These are phyloP conservation scores for Diabrotica virgifera DNA, from an alignment of 1,140 invertebrate genomes.

Conservation along the genomic window DNA sequence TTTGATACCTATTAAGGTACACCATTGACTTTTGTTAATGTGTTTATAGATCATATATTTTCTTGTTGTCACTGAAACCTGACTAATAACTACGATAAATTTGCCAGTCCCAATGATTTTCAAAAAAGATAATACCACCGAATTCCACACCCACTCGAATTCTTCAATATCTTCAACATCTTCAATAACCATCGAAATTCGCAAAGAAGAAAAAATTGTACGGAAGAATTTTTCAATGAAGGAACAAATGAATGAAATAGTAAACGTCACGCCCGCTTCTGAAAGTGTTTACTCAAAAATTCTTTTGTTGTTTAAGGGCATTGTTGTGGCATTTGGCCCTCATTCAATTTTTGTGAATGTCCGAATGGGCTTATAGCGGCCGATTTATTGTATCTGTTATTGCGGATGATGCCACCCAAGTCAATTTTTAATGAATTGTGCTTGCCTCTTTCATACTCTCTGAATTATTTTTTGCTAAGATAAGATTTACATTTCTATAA, in stretches of 20 bases:
- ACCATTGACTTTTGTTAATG: too few relatives aligned
- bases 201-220: not conserved
- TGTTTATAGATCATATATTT: too few relatives aligned
- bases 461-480: too few relatives aligned
- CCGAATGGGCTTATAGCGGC: not conserved
- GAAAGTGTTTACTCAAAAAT: slow-evolving; percentile 7
- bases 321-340: not conserved
- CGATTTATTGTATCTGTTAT: slow-evolving; percentile 4
- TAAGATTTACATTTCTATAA: not conserved
- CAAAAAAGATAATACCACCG: not conserved
- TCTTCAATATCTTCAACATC: not conserved
- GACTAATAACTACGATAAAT: not conserved
- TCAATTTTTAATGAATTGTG: slow-evolving; percentile 8
- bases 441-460: not conserved
- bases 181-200: slow-evolving; percentile 4
- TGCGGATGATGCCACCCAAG: slow-evolving; percentile 5
- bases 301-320: not conserved
- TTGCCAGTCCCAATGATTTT: not conserved
- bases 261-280: not conserved
- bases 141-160: slow-evolving; percentile 13
- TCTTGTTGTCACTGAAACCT: too few relatives aligned
- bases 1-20: too few relatives aligned
- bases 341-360: not conserved
- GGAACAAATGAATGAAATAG: slow-evolving; percentile 8
- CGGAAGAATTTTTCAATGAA: not conserved